These are phyloP conservation scores for Sebastes oblongus DNA, from an alignment of 2,797 vertebrate species.

Conservation along the genomic window DNA sequence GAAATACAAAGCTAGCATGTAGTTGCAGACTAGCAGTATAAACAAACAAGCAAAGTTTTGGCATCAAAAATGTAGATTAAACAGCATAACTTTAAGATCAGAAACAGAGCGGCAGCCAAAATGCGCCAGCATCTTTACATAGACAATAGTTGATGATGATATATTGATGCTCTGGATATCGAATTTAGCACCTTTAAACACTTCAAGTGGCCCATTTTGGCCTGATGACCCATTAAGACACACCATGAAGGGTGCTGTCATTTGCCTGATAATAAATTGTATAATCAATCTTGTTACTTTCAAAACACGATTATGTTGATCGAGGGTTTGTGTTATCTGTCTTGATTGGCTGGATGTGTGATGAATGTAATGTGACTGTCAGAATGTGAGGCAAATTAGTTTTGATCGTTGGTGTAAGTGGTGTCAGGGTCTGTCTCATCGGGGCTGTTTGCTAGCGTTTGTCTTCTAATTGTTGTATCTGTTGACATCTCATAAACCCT, in stretches of 20 bases:
- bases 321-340: conserved; percentile 18
- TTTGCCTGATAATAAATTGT: conserved; percentile 17
- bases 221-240: background rate
- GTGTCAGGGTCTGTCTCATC: conserved; percentile 38
- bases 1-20: too few relatives aligned
- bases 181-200: background rate
- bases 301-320: conserved; percentile 41
- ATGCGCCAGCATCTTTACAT: too few relatives aligned
- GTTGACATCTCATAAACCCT: conserved; percentile 1
- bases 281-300: conserved; percentile 28
- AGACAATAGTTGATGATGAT: too few relatives aligned
- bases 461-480: conserved; percentile 33
- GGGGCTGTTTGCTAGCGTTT: conserved; percentile 23
- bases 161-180: too few relatives aligned
- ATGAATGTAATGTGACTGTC: conserved; percentile 48
- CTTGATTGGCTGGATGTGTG: conserved; percentile 35
- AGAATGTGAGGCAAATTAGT: conserved; percentile 41
- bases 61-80: too few relatives aligned
- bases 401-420: conserved; percentile 29
- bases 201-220: background rate
- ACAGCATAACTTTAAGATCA: too few relatives aligned
- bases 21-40: too few relatives aligned
- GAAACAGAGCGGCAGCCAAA: too few relatives aligned
- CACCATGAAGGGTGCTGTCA: conserved; percentile 1
- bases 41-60: too few relatives aligned